Evolutionary conservation across 2,888 invertebrate species (phyloP), one percentile per base, ranked within the genome.

Genomic region (Bombylius major): DNA sequence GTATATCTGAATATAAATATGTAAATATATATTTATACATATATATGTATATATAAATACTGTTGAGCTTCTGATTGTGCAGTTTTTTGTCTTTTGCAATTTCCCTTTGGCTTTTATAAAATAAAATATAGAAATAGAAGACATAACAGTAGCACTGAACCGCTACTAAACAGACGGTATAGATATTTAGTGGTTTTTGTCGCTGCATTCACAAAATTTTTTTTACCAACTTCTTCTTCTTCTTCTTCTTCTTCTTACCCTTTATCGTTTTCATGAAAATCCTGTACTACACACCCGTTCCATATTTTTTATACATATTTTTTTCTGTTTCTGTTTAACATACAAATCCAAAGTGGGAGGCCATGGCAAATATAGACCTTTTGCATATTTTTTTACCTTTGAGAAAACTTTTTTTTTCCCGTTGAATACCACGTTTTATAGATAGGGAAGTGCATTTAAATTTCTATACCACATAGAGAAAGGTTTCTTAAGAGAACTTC

Each of bases 401-500:
- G 46, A 54, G 54, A 54, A 54, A 50, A 45, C 46, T 50, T 54
- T 52, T 54, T 52, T 50, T 54, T 54, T 48, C 34, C 46, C 44
- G 44, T 45, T 14, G 45, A 54, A 54, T 45, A 54, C 42, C 44
- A 54, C 50, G 50, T 50, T 54, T 54, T 54, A 54, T 54, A 54
- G 50, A 54, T 54, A 54, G 54, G 54, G 50, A 54, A 54, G 54
- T 54, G 54, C 54, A 54, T 54, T 54, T 54, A 50, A 54, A 54
- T 54, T 54, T 54, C 48, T 54, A 50, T 50, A 23, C 54, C 54
- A 50, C 50, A 42, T 11, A 54, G 44, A 50, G 50, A 54, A 54
- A 54, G 48, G 50, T 48, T 48, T 48, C 53, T 54, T 54, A 13
- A 39, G 53, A 42, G 47, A 39, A 14, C 42, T 54, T 54, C 32